Evolutionary conservation across 2,888 invertebrate species (phyloP), one percentile per base, ranked within the genome.

Genomic region (Pyralis farinalis): DNA sequence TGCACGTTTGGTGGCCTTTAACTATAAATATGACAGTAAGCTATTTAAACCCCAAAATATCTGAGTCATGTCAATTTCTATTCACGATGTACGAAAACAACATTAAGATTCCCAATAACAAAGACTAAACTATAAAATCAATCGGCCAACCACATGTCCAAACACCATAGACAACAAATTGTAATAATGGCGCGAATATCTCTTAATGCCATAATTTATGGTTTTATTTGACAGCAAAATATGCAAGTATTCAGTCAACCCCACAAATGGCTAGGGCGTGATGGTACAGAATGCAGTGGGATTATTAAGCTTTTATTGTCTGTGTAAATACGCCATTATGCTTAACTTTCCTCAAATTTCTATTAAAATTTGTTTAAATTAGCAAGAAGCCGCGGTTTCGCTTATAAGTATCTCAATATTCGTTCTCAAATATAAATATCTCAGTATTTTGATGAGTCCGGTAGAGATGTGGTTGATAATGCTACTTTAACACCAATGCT

Each of bases 181-280:
- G 70, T 64, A 71, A 71, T 73, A 73, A 67, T 45, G 49, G 56
- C 48, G 38, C 50, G 59, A 63, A 68, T 16, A 16, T 58, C 58
- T 48, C 49, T 51, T 81, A 84, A 86, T 75, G 63, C 81, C 57
- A 46, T 80, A 67, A 86, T 84, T 83, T 83, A 86, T 85, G 61
- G 60, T 70, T 60, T 67, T 59, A 58, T 64, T 63, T 73, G 74
- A 74, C 76, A 66, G 51, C 53, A 47, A 57, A 68, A 71, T 72
- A 71, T 62, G 64, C 61, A 56, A 58, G 54, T 54, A 44, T 63
- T 63, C 61, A 49, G 56, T 51, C 43, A 30, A 31, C 59, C 69
- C 63, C 51, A 52, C 47, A 63, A 73, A 78, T 71, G 58, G 59
- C 46, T 53, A 56, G 71, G 82, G 84, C 83, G 84, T 85, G 84